Evolutionary conservation across 2,797 vertebrate species (phyloP), one percentile per base, ranked within the genome.

Genomic region (Siniperca undulata): DNA sequence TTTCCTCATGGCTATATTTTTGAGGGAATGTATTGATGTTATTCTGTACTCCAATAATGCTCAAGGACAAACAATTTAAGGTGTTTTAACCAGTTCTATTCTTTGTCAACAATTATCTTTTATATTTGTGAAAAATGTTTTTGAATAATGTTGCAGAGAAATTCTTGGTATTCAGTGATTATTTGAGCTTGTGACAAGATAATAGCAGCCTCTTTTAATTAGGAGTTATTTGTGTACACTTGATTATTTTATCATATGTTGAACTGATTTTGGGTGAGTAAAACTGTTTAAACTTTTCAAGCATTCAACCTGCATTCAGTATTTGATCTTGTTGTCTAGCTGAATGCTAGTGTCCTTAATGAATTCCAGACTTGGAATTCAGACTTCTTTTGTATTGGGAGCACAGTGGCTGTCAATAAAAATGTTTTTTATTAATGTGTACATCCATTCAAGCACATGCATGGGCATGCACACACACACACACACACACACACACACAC

Each of bases 61-160:
- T 86, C 92, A 94, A 94, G 92, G 94, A 85, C 93, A 89, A 89
- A 91, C 87, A 81, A 77, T 91, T 83, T 72, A 81, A 88, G 68
- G 82, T 73, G 73, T 79, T 92, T 93, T 84, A 90, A 91, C 71
- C 87, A 86, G 65, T 55, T 80, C 70, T 59, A 52, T 79, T 86
- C 67, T 86, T 82, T 75, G 77, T 81, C 71, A 70, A 60, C 64
- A 30, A 74, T 78, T 86, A 46, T 58, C 70, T 82, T 81, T 82
- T 59, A 67, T 68, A 60, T 78, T 76, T 87, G 27, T 64, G 38
- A 58, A 83, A 81, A 74, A 40, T 70, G 40, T 53, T 84, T 83
- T 68, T 82, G 58, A 82, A 80, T 90, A 77, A 85, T 83, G 64
- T 62, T 71, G 62, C 62, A 27, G 65, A 71, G 34, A 85, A 65